Evolutionary conservation across 2,888 invertebrate species (phyloP), one percentile per base, ranked within the genome.

Genomic region (Tuberolachnus salignus): DNA sequence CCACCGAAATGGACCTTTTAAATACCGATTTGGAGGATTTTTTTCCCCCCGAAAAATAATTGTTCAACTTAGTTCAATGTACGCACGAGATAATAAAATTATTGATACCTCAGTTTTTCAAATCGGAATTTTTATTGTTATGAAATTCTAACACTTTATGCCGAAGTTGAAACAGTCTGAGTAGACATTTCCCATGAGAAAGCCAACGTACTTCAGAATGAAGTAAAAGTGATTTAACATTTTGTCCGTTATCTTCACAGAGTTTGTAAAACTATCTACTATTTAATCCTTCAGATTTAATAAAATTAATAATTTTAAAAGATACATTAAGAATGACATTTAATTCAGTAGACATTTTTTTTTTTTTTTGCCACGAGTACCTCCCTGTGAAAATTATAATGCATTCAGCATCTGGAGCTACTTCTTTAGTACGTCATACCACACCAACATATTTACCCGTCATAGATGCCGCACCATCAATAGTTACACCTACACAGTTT

Each of bases 221-320:
- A 55, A 55, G 55, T 55, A 53, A 53, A 53, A 53, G 53, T 53
- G 55, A 21, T 21, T 55, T 55, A 55, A 55, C 21, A 21, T 55
- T 55, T 55, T 21, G 55, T 55, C 21, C 21, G 10, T 55, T 55
- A 16, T 55, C 14, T 55, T 55, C 21, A 21, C 55, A 55, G 21
- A 21, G 21, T 55, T 55, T 55, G 21, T 19, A 55, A 55, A 55
- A 21, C 21, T 21, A 21, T 55, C 55, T 55, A 55, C 55, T 55
- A 55, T 55, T 55, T 55, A 49, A 49, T 49, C 2, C 49, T 49
- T 14, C 49, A 49, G 49, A 13, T 49, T 49, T 49, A 49, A 49
- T 49, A 49, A 49, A 49, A 49, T 49, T 49, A 10, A 49, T 49
- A 49, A 49, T 49, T 49, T 49, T 49, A 49, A 49, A 13, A 49